Evolutionary conservation across 2,113 vertebrate species (phyloP).

Genomic region (Speoplatyrhinus poulsoni): DNA sequence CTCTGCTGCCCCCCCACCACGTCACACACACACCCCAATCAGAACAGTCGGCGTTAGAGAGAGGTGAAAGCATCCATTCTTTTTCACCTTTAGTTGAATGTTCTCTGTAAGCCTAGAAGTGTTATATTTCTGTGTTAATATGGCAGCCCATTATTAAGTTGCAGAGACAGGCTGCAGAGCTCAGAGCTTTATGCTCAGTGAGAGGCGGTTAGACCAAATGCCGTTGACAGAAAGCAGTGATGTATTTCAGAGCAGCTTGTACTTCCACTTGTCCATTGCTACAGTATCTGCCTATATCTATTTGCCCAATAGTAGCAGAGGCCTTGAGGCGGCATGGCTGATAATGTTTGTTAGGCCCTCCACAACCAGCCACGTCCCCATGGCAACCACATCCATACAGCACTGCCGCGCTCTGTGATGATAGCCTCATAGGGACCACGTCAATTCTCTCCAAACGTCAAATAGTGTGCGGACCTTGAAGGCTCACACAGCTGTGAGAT

Average conservation of each 20-base stretch:
- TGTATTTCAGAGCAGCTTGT: background rate
- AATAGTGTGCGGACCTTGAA: constrained; percentile 38
- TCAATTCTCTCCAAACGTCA: constrained; percentile 37
- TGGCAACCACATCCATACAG: constrained; percentile 47
- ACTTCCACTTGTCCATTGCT: background rate
- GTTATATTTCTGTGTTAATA: no score
- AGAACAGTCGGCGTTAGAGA: no score
- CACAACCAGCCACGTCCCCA: constrained; percentile 42
- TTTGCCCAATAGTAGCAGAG: constrained; percentile 10
- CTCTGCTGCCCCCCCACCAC: background rate
- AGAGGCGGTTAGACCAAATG: no score
- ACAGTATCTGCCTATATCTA: background rate
- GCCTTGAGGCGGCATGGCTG: constrained; percentile 7
- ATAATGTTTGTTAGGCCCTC: constrained; percentile 21
- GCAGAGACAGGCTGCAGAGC: no score
- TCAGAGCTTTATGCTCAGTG: no score
- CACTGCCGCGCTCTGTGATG: constrained; percentile 33
- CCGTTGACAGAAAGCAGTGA: background rate
- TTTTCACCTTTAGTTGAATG: no score
- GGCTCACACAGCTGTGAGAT: constrained; percentile 46
- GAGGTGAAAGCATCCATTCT: no score
- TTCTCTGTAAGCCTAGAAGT: no score
- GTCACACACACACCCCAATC: no score
- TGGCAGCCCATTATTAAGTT: no score
- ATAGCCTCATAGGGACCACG: constrained; percentile 44